Evolutionary conservation across 2,113 vertebrate species (phyloP), one percentile per base, ranked within the genome.

Genomic region (Oncorhynchus keta): DNA sequence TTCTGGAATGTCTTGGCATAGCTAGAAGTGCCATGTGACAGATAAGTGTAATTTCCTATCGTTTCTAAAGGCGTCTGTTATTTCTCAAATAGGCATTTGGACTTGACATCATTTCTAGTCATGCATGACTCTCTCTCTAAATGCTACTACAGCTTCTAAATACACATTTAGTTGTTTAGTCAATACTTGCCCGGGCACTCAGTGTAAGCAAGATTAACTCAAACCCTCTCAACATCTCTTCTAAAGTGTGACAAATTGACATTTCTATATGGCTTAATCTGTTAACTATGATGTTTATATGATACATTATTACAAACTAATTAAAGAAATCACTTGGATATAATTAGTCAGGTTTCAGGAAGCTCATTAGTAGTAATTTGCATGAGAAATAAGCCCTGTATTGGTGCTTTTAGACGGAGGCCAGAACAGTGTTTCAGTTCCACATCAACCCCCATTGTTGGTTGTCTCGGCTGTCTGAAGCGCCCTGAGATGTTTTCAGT

Each of bases 291-390:
- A 89, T 89, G 89, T 90, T 91, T 90, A 87, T 89, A 85, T 61
- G 83, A 85, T 82, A 84, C 91, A 90, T 91, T 92, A 92, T 91
- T 91, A 91, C 90, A 90, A 91, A 92, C 89, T 92, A 91, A 92
- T 92, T 92, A 92, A 91, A 92, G 90, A 92, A 92, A 92, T 91
- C 91, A 91, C 90, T 91, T 92, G 89, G 90, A 92, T 92, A 91
- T 92, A 91, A 92, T 92, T 92, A 92, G 91, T 91, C 91, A 92
- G 90, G 91, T 91, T 92, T 92, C 91, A 91, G 91, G 91, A 92
- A 91, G 91, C 91, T 92, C 90, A 91, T 91, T 92, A 92, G 91
- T 85, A 91, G 90, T 92, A 87, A 92, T 92, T 92, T 91, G 91
- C 91, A 92, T 92, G 90, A 91, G 92, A 94, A 92, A 92, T 91